These are phyloP conservation scores for Antrozous pallidus DNA, from an alignment of 2,797 vertebrate genomes.

Conservation along the genomic window DNA sequence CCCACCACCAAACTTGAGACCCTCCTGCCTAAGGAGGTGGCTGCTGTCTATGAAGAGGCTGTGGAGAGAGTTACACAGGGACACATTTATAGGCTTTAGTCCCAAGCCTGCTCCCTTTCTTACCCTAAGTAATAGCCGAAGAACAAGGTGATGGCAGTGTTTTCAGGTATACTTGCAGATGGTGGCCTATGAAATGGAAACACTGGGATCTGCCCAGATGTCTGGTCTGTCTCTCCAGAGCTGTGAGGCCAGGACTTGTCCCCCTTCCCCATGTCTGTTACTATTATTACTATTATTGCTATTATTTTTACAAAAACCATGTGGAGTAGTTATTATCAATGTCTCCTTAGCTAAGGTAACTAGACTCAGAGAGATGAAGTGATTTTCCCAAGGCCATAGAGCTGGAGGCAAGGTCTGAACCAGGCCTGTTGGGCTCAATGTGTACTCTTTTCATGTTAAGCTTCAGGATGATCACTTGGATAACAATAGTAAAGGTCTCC, in stretches of 20 bases:
- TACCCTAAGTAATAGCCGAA: background rate
- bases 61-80: background rate
- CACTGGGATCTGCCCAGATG: background rate
- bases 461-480: background rate
- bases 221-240: background rate
- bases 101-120: background rate
- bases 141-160: background rate
- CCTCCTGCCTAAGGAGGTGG: background rate
- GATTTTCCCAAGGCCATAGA: background rate
- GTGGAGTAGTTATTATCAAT: background rate
- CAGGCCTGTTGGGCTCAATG: background rate
- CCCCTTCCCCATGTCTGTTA: background rate
- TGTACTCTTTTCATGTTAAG: background rate
- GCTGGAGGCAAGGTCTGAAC: background rate
- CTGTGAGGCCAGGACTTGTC: background rate
- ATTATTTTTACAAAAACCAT: background rate
- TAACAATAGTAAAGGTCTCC: background rate
- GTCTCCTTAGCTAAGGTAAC: background rate
- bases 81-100: background rate
- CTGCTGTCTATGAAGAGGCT: background rate
- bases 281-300: background rate
- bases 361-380: background rate
- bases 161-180: background rate
- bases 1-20: background rate
- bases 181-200: background rate